Evolutionary conservation across 2,113 vertebrate genomes (phyloP), one percentile per base, ranked within the genome.

Genomic region (Grammomys surdaster): DNA sequence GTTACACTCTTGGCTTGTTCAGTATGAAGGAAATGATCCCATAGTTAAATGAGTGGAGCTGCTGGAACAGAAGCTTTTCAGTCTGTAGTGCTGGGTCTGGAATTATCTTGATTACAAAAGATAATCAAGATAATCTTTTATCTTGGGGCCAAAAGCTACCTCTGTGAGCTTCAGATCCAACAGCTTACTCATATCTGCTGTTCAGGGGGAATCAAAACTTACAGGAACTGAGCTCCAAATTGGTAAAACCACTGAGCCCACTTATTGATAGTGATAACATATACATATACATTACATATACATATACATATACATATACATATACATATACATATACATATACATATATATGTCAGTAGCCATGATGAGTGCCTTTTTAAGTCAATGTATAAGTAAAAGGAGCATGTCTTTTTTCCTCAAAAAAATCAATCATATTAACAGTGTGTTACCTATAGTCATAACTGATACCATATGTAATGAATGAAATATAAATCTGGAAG

Each of bases 401-500:
- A 89, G 46, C 88, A 90, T 40, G 33, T 24, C 63, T 81, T 36
- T 13, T 75, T 94, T 75, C 93, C 88, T 93, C 48, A 88, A 91
- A 43, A 88, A 93, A 96, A 96, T 36, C 87, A 87, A 40, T 92
- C 75, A 96, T 1, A 63, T 84, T 40, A 65, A 56, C 48, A 77
- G 63, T n/a, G 8, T 43, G 48, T 84, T 91, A 93, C 63, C 93
- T 91, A 85, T 8, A 80, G 33, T 94, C 77, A 75, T 14, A 89
- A 72, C 36, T 72, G 91, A 43, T 40, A 95, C 40, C 40, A 91
- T 81, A 94, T 86, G 51, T 86, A 90, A 87, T 75, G 13, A 76
- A 94, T 85, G 56, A 94, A 92, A 81, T 46, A 91, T 26, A 88
- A 94, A 94, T 91, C 75, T 93, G 73, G 72, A 87, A 94, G 91